Percentiles rank a stretch among this genome's conserved stretches.
Conservation (phyloP, 2,797 vertebrate species). For the Liparis tanakae region DNA sequence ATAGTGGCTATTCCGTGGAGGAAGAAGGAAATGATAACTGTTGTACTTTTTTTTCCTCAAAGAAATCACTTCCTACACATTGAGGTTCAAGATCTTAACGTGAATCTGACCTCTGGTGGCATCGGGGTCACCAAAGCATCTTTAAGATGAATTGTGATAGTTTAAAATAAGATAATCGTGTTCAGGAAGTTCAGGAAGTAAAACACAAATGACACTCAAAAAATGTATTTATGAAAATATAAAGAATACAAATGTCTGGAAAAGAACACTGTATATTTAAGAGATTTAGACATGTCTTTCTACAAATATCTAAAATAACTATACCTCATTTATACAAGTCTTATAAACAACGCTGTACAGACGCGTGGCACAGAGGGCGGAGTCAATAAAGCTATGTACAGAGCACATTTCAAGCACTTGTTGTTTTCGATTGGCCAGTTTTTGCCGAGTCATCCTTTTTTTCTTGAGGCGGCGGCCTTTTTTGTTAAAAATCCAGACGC, state of each 20-base stretch:
- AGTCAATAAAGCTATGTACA: conserved; percentile 83
- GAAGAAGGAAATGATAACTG: too few relatives aligned
- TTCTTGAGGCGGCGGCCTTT: background rate
- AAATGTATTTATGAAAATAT: conserved; percentile 84
- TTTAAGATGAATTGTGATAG: background rate
- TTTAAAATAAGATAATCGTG: background rate
- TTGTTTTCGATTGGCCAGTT: background rate
- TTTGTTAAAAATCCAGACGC: background rate
- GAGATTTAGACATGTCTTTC: conserved; percentile 78
- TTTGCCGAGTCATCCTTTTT: background rate
- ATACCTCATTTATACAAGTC: conserved; percentile 40
- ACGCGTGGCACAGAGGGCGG: conserved; percentile 85
- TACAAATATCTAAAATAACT: conserved; percentile 75
- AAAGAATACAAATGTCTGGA: conserved; percentile 75
- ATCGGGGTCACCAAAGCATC: background rate
- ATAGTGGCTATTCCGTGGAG: too few relatives aligned
- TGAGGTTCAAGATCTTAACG: background rate
- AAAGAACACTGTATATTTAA: conserved; percentile 83
- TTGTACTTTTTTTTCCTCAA: too few relatives aligned
- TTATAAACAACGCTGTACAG: conserved; percentile 88
- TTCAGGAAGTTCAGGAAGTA: background rate
- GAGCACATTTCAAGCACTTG: conserved; percentile 25
- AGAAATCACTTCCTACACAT: background rate
- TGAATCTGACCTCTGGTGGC: background rate
- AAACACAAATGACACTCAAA: background rate